A percentile compares a stretch with the other conserved stretches of the same genome.
Conservation (phyloP, 2,888 invertebrate species). For the Machimus atricapillus region DNA sequence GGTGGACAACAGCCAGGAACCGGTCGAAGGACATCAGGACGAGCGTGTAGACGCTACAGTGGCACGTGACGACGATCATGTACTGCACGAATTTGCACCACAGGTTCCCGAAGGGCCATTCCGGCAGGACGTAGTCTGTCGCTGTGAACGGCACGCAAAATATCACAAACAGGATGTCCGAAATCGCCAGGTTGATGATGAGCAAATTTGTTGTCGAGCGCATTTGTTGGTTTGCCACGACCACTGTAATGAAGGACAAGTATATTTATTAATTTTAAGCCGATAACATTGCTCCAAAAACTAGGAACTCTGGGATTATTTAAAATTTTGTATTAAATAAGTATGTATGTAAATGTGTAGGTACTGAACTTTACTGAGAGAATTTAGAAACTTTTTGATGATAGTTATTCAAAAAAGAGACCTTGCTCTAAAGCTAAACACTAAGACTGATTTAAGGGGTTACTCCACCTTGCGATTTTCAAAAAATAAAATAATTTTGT, state of each 20-base stretch:
- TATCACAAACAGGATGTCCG: constrained; percentile 89
- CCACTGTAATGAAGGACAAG: constrained; percentile 65
- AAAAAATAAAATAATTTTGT: no score
- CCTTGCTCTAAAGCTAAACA: no score
- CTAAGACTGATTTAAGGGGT: no score
- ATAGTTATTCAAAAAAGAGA: no score
- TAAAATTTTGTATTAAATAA: no score
- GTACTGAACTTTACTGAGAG: no score
- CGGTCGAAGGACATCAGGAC: constrained; percentile 93
- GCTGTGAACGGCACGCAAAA: constrained; percentile 96
- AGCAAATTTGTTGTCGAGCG: constrained; percentile 91
- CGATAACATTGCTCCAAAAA: background rate
- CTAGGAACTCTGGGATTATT: no score
- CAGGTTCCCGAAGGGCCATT: constrained; percentile 89
- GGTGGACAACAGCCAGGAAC: constrained; percentile 92
- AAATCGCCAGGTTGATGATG: constrained; percentile 88
- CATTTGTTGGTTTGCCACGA: constrained; percentile 89
- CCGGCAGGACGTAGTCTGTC: constrained; percentile 83
- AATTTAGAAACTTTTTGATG: no score
- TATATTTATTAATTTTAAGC: background rate
- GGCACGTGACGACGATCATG: constrained; percentile 89
- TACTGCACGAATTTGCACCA: constrained; percentile 90
- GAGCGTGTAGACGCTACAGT: constrained; percentile 91
- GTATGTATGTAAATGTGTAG: no score
- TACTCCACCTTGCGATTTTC: no score